Percentiles rank a stretch among this genome's conserved stretches.
These are phyloP conservation scores for Dermochelys coriacea DNA, from an alignment of 2,797 vertebrate species.

Conservation along the genomic window DNA sequence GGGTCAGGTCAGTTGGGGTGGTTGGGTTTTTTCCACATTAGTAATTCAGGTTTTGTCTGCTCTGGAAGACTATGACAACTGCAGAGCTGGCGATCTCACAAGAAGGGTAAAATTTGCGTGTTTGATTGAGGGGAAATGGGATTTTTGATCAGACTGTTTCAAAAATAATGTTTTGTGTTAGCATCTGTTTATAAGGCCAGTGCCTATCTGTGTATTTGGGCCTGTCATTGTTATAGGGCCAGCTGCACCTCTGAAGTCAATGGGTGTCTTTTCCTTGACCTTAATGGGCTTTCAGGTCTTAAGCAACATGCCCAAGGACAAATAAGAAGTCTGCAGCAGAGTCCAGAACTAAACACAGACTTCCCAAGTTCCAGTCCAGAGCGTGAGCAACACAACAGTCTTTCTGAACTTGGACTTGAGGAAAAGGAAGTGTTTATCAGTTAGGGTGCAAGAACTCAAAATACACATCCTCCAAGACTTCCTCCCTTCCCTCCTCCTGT, in stretches of 20 bases:
- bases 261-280: background rate
- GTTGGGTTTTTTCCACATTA: background rate
- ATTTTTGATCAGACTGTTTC: background rate
- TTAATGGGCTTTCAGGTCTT: background rate
- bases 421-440: background rate
- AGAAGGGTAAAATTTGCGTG: background rate
- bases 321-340: background rate
- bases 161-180: background rate
- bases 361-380: background rate
- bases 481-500: background rate
- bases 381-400: background rate
- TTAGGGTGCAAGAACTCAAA: background rate
- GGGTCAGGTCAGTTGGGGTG: background rate
- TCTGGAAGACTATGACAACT: background rate
- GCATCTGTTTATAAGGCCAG: conserved; percentile 3
- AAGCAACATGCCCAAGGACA: background rate
- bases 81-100: fast-evolving
- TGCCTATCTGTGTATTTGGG: conserved; percentile 1
- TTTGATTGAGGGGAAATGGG: background rate
- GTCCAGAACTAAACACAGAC: background rate
- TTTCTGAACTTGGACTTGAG: background rate
- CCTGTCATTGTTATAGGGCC: conserved; percentile 24
- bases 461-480: background rate
- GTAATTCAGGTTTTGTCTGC: background rate
- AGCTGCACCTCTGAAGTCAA: background rate